A percentile compares a stretch with the other conserved stretches of the same genome.
Conservation (phyloP, 35 echinoderm and acorn worm genomes). For the Heliocidaris erythrogramma region DNA sequence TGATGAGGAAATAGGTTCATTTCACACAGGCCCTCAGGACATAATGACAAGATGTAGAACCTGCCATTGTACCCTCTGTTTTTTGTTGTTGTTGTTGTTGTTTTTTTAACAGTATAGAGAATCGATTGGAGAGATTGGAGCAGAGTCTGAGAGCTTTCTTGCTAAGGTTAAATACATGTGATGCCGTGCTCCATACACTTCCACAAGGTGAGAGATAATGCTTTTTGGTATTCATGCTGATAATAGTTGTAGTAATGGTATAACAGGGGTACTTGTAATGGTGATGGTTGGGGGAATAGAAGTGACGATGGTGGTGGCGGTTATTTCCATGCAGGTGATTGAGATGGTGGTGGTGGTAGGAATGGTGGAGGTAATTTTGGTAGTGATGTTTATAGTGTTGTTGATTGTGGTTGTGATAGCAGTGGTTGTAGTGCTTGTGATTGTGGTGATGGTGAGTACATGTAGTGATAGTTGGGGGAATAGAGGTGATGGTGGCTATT, state of each 20-base stretch:
- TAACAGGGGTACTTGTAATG: neutral
- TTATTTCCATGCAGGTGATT: too few relatives aligned
- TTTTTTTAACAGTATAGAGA: constrained; percentile 58
- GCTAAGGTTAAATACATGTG: constrained; percentile 85
- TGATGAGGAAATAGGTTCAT: too few relatives aligned
- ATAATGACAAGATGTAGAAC: too few relatives aligned
- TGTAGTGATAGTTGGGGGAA: too few relatives aligned
- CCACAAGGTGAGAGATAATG: constrained; percentile 62
- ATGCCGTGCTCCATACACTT: constrained; percentile 65
- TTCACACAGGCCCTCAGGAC: too few relatives aligned
- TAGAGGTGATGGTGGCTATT: too few relatives aligned
- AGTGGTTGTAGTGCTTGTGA: neutral
- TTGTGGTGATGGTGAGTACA: too few relatives aligned
- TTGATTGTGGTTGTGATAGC: too few relatives aligned
- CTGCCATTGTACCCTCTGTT: too few relatives aligned
- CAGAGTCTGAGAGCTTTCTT: constrained; percentile 77
- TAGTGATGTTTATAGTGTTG: too few relatives aligned
- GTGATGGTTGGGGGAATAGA: neutral
- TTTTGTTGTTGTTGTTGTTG: too few relatives aligned
- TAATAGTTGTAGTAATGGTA: neutral
- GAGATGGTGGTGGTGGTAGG: neutral
- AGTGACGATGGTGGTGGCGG: neutral
- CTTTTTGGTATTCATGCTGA: too few relatives aligned
- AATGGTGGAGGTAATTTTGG: neutral
- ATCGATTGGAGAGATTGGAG: constrained; percentile 72